These are phyloP conservation scores for Bombus waltoni DNA, from an alignment of 1,140 invertebrate species.

Conservation along the genomic window DNA sequence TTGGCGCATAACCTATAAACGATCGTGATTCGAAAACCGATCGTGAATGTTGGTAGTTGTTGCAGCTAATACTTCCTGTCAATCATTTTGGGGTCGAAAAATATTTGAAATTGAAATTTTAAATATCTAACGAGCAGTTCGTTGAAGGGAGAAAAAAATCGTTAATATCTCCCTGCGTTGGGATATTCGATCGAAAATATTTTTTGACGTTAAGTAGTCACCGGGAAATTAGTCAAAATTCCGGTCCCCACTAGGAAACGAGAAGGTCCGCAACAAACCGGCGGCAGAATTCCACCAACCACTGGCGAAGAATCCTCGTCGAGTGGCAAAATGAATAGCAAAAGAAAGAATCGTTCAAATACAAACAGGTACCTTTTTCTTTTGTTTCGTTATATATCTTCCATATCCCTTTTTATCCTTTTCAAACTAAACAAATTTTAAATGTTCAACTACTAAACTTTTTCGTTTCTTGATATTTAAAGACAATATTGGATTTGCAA, in stretches of 20 bases:
- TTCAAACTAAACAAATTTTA: neutral
- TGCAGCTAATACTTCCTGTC: constrained; percentile 23
- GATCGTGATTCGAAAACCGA: constrained; percentile 54
- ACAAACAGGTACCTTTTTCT: constrained; percentile 76
- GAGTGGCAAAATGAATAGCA: constrained; percentile 82
- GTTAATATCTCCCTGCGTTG: constrained; percentile 14
- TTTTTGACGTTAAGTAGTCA: constrained; percentile 64
- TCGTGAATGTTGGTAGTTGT: constrained; percentile 68
- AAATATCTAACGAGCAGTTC: constrained; percentile 20
- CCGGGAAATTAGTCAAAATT: constrained; percentile 84
- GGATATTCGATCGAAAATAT: constrained; percentile 46
- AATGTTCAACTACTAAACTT: neutral
- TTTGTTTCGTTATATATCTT: neutral
- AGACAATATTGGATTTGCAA: neutral
- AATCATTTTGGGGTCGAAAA: constrained; percentile 5
- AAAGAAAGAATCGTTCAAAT: constrained; percentile 82
- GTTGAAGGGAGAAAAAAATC: neutral
- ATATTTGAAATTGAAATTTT: constrained; percentile 14
- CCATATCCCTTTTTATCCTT: neutral
- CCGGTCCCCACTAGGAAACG: constrained; percentile 84
- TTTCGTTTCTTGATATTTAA: neutral
- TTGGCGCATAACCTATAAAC: constrained; percentile 72
- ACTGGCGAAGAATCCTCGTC: constrained; percentile 75
- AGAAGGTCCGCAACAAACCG: constrained; percentile 82
- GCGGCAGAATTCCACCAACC: constrained; percentile 81